Evolutionary conservation across 1,140 invertebrate species (phyloP).

Genomic region (Batillaria attramentaria): DNA sequence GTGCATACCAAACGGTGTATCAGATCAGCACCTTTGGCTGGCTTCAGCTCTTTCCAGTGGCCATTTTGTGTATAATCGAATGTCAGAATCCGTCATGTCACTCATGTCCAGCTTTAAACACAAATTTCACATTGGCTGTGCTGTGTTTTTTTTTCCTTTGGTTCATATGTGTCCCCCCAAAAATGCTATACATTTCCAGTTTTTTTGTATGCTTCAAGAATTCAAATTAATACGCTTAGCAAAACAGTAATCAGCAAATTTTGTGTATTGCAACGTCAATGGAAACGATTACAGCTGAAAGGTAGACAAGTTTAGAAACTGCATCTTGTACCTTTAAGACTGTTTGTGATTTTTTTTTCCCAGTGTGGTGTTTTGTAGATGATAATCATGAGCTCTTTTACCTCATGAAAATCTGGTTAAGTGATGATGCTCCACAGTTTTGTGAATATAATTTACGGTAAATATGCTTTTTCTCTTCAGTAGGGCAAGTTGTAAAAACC

Average conservation of each 20-base stretch:
- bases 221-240: neutral
- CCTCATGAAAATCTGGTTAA: conserved; percentile 15
- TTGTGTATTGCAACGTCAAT: conserved; percentile 9
- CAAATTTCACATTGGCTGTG: neutral
- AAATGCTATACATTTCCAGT: neutral
- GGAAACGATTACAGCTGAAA: conserved; percentile 5
- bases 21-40: no score
- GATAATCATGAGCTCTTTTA: conserved; percentile 15
- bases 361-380: conserved; percentile 17
- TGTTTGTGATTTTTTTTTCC: conserved; percentile 5
- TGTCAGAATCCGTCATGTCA: neutral
- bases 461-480: conserved; percentile 1
- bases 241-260: neutral
- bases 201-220: neutral
- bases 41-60: neutral
- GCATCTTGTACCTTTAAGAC: conserved; percentile 1
- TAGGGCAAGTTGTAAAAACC: conserved; percentile 25
- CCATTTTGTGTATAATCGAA: neutral
- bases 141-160: no score
- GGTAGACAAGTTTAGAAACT: conserved; percentile 4
- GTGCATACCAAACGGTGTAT: no score
- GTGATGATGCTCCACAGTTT: conserved; percentile 16
- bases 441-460: conserved; percentile 10
- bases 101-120: conserved; percentile 6
- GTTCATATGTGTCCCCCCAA: no score